Evolutionary conservation across 1,140 invertebrate genomes (phyloP).

Genomic region (Drosophila nigromelanica): DNA sequence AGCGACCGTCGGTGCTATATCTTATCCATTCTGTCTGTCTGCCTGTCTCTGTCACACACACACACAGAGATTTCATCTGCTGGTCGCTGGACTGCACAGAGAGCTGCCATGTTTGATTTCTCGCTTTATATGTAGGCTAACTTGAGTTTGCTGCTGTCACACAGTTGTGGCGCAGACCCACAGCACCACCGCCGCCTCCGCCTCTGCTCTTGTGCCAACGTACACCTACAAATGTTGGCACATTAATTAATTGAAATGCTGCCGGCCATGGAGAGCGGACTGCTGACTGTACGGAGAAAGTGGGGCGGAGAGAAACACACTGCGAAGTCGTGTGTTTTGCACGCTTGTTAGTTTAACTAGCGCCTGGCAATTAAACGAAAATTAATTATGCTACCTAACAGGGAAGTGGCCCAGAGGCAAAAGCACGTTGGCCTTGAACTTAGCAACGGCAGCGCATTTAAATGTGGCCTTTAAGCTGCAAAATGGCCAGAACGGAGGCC

Average conservation of each 20-base stretch:
- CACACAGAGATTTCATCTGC: background rate
- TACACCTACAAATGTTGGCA: constrained; percentile 75
- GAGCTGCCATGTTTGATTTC: constrained; percentile 79
- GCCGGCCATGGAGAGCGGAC: constrained; percentile 45
- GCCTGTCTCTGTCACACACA: constrained; percentile 4
- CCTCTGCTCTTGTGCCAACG: constrained; percentile 1
- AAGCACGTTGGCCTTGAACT: constrained; percentile 70
- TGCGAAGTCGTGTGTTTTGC: constrained; percentile 62
- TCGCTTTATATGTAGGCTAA: constrained; percentile 77
- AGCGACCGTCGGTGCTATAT: constrained; percentile 31
- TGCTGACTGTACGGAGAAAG: background rate
- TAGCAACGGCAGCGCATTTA: constrained; percentile 43
- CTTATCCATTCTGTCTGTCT: constrained; percentile 7
- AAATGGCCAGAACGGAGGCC: background rate
- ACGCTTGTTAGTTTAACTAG: constrained; percentile 79
- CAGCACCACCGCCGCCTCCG: background rate
- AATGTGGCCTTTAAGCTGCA: constrained; percentile 15
- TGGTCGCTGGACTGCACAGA: background rate
- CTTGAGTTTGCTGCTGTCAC: constrained; percentile 71
- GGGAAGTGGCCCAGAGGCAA: constrained; percentile 37
- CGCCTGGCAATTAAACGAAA: constrained; percentile 77
- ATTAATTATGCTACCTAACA: constrained; percentile 78
- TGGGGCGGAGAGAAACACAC: background rate
- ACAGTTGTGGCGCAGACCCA: constrained; percentile 22
- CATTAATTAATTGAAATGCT: constrained; percentile 81